Evolutionary conservation across 2,113 vertebrate genomes (phyloP).

Genomic region (Muscicapa adusta): DNA sequence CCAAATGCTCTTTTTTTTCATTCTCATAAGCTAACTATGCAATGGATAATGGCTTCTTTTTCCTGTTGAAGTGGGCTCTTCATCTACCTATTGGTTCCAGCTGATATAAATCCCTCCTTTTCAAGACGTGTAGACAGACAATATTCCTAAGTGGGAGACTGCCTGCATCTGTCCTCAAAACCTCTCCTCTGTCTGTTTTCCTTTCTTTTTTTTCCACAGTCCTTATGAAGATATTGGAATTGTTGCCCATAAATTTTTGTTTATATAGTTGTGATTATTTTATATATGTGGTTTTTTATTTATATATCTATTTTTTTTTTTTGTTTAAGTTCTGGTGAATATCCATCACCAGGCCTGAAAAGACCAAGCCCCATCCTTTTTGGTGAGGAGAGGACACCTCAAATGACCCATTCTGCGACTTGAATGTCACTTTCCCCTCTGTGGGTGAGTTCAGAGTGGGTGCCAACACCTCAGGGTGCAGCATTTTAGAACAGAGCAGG

Average conservation of each 20-base stretch:
- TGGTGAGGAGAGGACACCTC: not conserved
- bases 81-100: conserved; percentile 47
- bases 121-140: not conserved
- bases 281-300: no score
- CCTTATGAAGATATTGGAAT: not conserved
- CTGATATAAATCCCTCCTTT: conserved; percentile 40
- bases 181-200: not conserved
- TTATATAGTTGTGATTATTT: not conserved
- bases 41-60: conserved; percentile 45
- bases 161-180: not conserved
- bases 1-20: conserved; percentile 58
- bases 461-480: not conserved
- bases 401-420: not conserved
- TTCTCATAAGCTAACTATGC: conserved; percentile 48
- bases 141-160: not conserved
- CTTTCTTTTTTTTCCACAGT: not conserved
- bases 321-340: not conserved
- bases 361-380: not conserved
- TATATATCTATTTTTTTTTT: no score
- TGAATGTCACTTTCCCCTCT: not conserved
- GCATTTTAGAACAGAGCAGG: not conserved
- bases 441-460: not conserved
- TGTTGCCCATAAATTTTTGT: not conserved
- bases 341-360: not conserved
- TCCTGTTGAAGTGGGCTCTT: conserved; percentile 34